phyloP scores from a whole-genome alignment of 2,113 vertebrate genomes.

The Planiliza haematocheilus region DNA sequence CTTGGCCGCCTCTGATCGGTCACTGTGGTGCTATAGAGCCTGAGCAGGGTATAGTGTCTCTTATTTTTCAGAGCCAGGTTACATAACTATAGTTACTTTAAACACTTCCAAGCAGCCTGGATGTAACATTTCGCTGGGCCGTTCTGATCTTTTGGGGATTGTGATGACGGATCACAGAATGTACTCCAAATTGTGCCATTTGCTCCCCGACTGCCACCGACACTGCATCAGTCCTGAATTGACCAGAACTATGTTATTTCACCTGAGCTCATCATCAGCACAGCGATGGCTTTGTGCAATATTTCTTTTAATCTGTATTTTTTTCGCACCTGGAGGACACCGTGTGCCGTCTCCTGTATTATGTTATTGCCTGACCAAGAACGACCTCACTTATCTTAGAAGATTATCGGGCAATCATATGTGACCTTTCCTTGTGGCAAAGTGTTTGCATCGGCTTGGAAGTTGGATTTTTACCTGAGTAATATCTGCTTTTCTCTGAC shows the following conservation, averaged over 20 bases:
- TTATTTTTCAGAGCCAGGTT: conserved; percentile 11
- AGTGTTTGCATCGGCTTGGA: background rate
- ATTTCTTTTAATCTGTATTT: conserved; percentile 16
- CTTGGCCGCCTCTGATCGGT: conserved; percentile 31
- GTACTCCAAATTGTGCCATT: conserved; percentile 42
- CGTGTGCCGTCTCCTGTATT: background rate
- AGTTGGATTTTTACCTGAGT: background rate
- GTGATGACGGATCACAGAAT: conserved; percentile 24
- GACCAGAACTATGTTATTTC: conserved; percentile 37
- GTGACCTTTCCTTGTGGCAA: background rate
- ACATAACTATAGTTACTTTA: background rate
- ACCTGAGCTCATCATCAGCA: conserved; percentile 29
- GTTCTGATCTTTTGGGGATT: conserved; percentile 12
- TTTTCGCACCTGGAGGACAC: conserved; percentile 1
- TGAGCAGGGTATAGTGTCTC: background rate
- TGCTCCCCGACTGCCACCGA: conserved; percentile 12
- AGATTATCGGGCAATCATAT: background rate
- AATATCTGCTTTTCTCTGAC: background rate
- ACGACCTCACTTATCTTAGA: background rate
- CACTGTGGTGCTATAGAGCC: conserved; percentile 7
- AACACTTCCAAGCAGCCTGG: background rate
- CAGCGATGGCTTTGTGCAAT: background rate
- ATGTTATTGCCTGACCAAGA: background rate
- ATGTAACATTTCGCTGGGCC: conserved; percentile 12
- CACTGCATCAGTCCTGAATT: conserved; percentile 24